Base-by-base conservation (phyloP, 2,888 invertebrate species). In the Vanessa cardui region DNA sequence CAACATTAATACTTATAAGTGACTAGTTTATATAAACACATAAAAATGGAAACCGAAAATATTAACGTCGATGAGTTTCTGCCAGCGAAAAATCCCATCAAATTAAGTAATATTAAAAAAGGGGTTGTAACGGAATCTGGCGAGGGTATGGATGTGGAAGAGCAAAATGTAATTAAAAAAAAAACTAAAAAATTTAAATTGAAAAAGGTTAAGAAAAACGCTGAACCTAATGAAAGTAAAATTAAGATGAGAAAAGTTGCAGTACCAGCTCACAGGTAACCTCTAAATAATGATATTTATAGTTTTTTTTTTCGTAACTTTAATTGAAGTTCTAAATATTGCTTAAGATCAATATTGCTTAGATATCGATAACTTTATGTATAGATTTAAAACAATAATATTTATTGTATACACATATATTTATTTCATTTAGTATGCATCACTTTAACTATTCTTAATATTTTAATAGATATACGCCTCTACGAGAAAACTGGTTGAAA, bases 401-500 rank as follows among this genome's bases (percentile, higher is more conserved):
- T 49, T 7, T 26, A 50, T 8, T 50, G 26, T 21, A 18, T 49
- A 20, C 6, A 49, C 20, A 49, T 6, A 49, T 49, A 12, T 9
- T 21, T 18, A n/a, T 52, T 21, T 12, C 31, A 26, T 52, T 26
- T 52, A 21, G 4, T 52, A n/a, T 8, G 16, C 26, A 54, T 15
- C 31, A 26, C 45, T 21, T 63, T 46, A 58, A 54, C 52, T 49
- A 6, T 9, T 18, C 46, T 20, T 58, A n/a, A 5, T 2, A 26
- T 63, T 73, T 62, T 83, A 85, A 18, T 78, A 94, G 99, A 85
- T 98, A 97, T 80, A 96, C 98, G 9, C 98, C 99, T 0, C 89
- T 99, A 9, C 99, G 99, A 90, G 97, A 99, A 80, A 97, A 97
- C 80, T 99, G 99, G 99, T 93, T 98, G 86, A 98, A 99, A 88